phyloP scores from a whole-genome alignment of 2,888 invertebrate species.

The Metalampra italica region DNA sequence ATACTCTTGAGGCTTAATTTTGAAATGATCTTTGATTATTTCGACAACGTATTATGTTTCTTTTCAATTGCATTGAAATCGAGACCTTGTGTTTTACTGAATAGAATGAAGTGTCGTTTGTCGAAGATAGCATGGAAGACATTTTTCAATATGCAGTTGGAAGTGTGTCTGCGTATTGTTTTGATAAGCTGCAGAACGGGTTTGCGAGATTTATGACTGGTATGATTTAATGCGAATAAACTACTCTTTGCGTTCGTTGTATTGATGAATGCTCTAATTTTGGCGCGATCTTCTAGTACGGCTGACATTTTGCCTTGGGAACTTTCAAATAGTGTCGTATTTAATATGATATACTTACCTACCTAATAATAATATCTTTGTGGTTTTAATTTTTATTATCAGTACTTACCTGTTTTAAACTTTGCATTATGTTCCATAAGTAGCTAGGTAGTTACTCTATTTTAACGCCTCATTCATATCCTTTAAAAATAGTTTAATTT shows the following conservation, averaged over 20 bases:
- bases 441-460: too few relatives aligned
- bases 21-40: slow-evolving; percentile 58
- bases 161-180: slow-evolving; percentile 79
- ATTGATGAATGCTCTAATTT: slow-evolving; percentile 71
- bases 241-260: slow-evolving; percentile 66
- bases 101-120: slow-evolving; percentile 42
- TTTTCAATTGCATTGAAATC: slow-evolving; percentile 40
- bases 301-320: slow-evolving; percentile 10
- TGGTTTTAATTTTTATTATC: too few relatives aligned
- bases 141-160: slow-evolving; percentile 52
- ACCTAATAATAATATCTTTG: too few relatives aligned
- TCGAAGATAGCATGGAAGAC: slow-evolving; percentile 39
- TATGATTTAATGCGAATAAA: slow-evolving; percentile 79
- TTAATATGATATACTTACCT: too few relatives aligned
- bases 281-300: slow-evolving; percentile 47
- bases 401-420: too few relatives aligned
- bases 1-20: slow-evolving; percentile 76
- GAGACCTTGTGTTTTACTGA: slow-evolving; percentile 41
- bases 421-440: too few relatives aligned
- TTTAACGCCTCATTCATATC: too few relatives aligned
- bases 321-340: too few relatives aligned
- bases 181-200: slow-evolving; percentile 78
- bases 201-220: slow-evolving; percentile 74
- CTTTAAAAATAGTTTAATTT: too few relatives aligned
- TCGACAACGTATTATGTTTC: slow-evolving; percentile 37